phyloP scores from a whole-genome alignment of 2,797 vertebrate genomes.

The Crotalus adamanteus region DNA sequence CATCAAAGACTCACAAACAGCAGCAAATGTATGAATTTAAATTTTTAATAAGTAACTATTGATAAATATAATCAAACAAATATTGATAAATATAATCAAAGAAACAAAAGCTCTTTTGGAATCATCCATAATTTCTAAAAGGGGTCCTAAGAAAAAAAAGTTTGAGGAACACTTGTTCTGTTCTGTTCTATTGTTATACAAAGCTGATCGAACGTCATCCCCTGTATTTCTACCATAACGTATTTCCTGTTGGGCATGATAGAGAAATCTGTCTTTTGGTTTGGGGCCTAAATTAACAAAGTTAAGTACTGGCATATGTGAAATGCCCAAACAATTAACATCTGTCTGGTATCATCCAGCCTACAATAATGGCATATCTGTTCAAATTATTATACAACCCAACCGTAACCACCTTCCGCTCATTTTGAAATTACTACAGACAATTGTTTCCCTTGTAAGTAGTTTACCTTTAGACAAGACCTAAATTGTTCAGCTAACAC shows the following conservation, averaged over 20 bases:
- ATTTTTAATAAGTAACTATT: neutral
- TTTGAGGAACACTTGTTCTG: neutral
- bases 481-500: neutral
- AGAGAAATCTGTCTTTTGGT: neutral
- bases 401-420: neutral
- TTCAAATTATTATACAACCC: neutral
- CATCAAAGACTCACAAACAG: neutral
- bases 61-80: no score
- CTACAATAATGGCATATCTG: neutral
- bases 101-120: neutral
- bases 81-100: neutral
- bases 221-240: neutral
- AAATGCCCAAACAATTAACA: neutral
- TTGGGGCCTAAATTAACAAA: neutral
- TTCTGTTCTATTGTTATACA: neutral
- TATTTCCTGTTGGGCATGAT: neutral
- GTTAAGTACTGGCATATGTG: neutral
- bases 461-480: neutral
- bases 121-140: neutral
- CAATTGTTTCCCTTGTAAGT: neutral
- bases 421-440: neutral
- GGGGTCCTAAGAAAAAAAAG: neutral
- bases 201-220: neutral
- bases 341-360: neutral
- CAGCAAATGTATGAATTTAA: neutral